Conservation (phyloP, 1,140 invertebrate genomes). For the Cecropterus lyciades region DNA sequence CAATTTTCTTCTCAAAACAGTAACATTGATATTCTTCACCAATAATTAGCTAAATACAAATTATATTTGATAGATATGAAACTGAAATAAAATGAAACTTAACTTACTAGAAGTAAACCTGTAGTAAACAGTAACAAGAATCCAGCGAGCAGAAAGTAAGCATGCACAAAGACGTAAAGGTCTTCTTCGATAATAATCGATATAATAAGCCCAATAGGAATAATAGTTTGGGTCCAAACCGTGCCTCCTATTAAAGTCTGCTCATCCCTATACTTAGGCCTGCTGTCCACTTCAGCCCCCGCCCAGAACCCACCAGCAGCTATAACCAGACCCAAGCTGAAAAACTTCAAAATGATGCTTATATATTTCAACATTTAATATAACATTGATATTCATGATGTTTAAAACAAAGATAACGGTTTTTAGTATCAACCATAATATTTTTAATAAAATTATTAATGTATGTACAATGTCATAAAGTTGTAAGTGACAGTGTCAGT, state of each 20-base stretch:
- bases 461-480: background rate
- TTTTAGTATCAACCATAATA: no score
- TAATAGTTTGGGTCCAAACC: constrained; percentile 66
- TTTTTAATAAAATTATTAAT: no score
- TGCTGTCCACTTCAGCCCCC: constrained; percentile 44
- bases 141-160: constrained; percentile 56
- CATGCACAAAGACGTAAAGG: constrained; percentile 52
- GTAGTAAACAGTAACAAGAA: constrained; percentile 46
- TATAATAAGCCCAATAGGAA: constrained; percentile 64
- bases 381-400: background rate
- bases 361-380: constrained; percentile 19
- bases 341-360: constrained; percentile 51
- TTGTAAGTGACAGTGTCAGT: background rate
- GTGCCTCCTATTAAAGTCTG: constrained; percentile 63
- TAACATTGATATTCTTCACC: no score
- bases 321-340: constrained; percentile 52
- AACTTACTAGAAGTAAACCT: constrained; percentile 56
- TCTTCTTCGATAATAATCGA: constrained; percentile 53
- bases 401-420: background rate
- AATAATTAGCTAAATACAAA: no score
- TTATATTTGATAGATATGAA: no score
- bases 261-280: constrained; percentile 58
- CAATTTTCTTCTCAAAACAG: no score
- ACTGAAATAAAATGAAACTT: no score
- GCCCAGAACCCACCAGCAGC: constrained; percentile 57